Evolutionary conservation across 2,113 vertebrate genomes (phyloP).

Genomic region (Crotalus viridis): DNA sequence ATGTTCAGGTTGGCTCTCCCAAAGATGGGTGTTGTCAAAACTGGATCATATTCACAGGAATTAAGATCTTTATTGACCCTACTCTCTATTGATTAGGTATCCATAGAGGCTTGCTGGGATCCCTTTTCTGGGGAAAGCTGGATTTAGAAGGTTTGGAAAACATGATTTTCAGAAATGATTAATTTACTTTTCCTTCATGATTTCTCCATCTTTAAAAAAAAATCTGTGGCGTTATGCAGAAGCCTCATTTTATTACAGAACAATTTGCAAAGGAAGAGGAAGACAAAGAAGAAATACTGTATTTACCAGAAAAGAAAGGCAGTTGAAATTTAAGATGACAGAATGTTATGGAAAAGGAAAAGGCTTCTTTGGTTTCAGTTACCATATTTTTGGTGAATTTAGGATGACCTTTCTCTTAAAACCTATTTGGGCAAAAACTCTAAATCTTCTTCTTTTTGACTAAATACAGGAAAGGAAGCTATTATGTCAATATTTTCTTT

Average conservation of each 20-base stretch:
- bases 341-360: neutral
- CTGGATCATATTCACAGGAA: neutral
- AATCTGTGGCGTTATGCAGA: no score
- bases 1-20: neutral
- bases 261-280: neutral
- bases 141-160: neutral
- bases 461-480: neutral
- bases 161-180: neutral
- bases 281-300: neutral
- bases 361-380: neutral
- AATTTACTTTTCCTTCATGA: neutral
- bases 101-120: neutral
- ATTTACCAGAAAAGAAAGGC: neutral
- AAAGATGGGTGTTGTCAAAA: neutral
- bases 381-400: neutral
- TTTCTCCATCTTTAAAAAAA: neutral
- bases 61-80: neutral
- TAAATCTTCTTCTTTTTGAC: neutral
- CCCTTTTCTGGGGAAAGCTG: neutral
- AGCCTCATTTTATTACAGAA: neutral
- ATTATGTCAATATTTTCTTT: neutral
- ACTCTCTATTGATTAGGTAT: neutral
- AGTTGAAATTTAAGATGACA: neutral
- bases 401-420: neutral
- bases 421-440: neutral